Evolutionary conservation across 2,797 vertebrate species (phyloP), one percentile per base, ranked within the genome.

Genomic region (Brachyrhaphis roseni): DNA sequence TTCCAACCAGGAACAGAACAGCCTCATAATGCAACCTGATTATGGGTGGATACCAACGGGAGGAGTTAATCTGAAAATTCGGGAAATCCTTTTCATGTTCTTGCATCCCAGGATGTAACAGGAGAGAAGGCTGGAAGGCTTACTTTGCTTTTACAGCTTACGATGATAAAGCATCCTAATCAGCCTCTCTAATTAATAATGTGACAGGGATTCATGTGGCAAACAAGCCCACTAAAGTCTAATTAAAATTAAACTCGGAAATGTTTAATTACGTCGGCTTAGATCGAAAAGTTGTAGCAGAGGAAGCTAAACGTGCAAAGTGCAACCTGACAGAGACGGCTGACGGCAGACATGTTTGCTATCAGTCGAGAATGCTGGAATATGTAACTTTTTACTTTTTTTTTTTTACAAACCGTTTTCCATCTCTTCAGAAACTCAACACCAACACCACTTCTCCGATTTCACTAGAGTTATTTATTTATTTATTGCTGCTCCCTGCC

Each of bases 401-500:
- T 36, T 39, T 20, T 64, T 18, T 34, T 34, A 34, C n/a, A 62
- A 34, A 62, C 13, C 74, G 74, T 78, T 53, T 53, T 11, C 20
- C 51, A 26, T 53, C 51, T 5, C 36, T 34, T 4, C 47, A 51
- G 91, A 82, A 93, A 95, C 34, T 72, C 79, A 51, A 92, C 77
- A 84, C 93, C 82, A 12, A 36, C 76, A 18, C 72, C 0, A 13
- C 26, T 41, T 91, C 87, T 95, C 92, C 71, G 0, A 57, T 93
- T 92, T 88, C 92, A 72, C 68, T 86, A 82, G 84, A 86, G 80
- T 85, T 51, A 23, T 51, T 51, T 23, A 8, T 2, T 49, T 49
- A 49, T 47, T 47, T 47, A 6, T 16, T 81, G 78, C 36, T 8
- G 4, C 23, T 20, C 87, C 84, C 80, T 64, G 75, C 71, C n/a